A percentile compares a stretch with the other conserved stretches of the same genome.
Conservation (phyloP, 2,888 invertebrate genomes). For the Hedya salicella region DNA sequence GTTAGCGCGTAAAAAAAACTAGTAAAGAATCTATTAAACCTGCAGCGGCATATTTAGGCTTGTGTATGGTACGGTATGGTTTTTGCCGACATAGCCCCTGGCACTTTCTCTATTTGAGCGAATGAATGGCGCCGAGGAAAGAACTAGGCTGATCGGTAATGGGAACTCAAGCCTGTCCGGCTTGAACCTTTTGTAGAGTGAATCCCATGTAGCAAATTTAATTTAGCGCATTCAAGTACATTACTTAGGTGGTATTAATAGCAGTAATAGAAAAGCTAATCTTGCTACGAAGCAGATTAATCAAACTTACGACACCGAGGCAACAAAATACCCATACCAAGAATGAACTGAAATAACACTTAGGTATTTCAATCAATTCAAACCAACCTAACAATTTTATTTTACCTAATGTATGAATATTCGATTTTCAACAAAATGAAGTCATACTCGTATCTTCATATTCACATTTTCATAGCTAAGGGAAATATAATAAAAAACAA, state of each 20-base stretch:
- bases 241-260: background rate
- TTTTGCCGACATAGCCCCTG: conserved; percentile 33
- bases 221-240: background rate
- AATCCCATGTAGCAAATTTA: background rate
- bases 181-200: conserved; percentile 10
- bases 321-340: no score
- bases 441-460: no score
- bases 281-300: no score
- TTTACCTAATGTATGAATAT: no score
- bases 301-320: no score
- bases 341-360: no score
- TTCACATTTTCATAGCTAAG: background rate
- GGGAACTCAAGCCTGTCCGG: conserved; percentile 8
- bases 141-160: conserved; percentile 30
- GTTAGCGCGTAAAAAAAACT: conserved; percentile 20
- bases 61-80: conserved; percentile 17
- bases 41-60: conserved; percentile 35
- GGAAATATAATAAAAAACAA: background rate
- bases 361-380: no score
- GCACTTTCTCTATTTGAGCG: conserved; percentile 39
- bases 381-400: no score
- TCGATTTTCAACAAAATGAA: no score
- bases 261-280: no score
- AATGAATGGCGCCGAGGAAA: conserved; percentile 33
- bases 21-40: conserved; percentile 32